phyloP scores from a whole-genome alignment of 2,113 vertebrate species.

The Pachyramphus minor region DNA sequence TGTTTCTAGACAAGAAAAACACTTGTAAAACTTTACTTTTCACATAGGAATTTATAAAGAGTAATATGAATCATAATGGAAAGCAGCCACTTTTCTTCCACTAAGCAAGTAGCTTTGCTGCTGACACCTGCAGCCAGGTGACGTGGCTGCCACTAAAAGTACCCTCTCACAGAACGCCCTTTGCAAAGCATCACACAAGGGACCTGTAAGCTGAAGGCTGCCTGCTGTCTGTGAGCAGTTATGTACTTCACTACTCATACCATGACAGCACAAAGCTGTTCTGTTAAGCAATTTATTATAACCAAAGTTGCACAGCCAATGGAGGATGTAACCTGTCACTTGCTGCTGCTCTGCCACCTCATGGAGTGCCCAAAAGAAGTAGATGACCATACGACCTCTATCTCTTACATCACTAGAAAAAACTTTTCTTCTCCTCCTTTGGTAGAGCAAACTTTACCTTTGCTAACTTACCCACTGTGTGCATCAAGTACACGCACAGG shows the following conservation, averaged over 20 bases:
- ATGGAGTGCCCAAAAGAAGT: neutral
- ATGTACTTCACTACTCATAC: neutral
- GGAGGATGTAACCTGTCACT: neutral
- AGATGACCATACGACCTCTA: neutral
- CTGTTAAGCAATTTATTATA: neutral
- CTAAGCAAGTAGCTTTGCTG: neutral
- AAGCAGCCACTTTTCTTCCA: neutral
- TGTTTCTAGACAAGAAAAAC: neutral
- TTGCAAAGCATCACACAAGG: neutral
- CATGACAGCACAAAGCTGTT: neutral
- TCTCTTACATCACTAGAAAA: neutral
- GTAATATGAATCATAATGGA: neutral
- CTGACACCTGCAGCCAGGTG: neutral
- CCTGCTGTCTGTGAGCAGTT: neutral
- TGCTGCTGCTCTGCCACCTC: neutral
- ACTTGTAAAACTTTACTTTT: neutral
- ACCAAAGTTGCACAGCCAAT: neutral
- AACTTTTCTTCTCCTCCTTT: neutral
- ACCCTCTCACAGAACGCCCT: neutral
- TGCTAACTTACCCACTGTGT: neutral
- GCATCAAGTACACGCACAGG: neutral
- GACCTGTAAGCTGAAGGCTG: neutral
- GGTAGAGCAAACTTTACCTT: neutral
- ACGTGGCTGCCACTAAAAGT: neutral
- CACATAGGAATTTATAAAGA: neutral